Evolutionary conservation across 2,113 vertebrate genomes (phyloP).

Genomic region (Anser brachyrhynchus): DNA sequence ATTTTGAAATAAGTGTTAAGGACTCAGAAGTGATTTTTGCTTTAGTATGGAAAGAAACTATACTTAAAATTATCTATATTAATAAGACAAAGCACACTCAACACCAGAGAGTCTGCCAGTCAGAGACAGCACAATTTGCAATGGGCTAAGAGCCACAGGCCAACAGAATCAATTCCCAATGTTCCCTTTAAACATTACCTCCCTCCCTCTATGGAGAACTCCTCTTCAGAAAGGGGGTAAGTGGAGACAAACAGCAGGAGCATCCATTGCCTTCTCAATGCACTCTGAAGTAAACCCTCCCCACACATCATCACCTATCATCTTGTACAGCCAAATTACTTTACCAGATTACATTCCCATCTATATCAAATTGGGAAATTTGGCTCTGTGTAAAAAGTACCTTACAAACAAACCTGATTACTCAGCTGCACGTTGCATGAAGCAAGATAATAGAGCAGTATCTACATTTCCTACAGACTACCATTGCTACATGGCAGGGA

Average conservation of each 20-base stretch:
- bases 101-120: not conserved
- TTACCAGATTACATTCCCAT: not conserved
- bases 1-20: not conserved
- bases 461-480: not conserved
- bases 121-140: not conserved
- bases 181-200: not conserved
- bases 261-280: not conserved
- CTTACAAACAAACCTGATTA: not conserved
- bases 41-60: not conserved
- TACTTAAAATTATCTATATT: not conserved
- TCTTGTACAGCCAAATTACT: not conserved
- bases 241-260: not conserved
- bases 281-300: not conserved
- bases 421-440: not conserved
- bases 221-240: not conserved
- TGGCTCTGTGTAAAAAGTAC: not conserved
- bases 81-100: not conserved
- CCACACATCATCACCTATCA: too few species aligned
- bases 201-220: not conserved
- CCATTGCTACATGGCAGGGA: not conserved
- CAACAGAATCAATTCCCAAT: not conserved
- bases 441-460: not conserved
- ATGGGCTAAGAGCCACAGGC: not conserved
- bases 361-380: not conserved
- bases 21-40: not conserved